phyloP scores from a whole-genome alignment of 2,113 vertebrate genomes.

The Scomber scombrus region DNA sequence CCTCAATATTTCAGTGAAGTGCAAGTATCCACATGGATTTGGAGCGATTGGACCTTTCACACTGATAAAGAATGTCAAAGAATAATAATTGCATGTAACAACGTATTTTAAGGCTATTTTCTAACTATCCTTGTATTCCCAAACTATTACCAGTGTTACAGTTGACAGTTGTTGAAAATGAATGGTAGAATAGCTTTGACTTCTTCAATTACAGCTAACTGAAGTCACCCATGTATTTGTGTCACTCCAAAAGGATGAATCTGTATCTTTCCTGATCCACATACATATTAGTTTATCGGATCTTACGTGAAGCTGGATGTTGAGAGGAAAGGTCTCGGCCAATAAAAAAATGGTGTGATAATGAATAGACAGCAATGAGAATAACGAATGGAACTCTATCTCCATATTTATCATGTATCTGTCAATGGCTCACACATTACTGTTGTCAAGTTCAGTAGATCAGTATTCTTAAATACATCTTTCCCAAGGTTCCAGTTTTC shows the following conservation, averaged over 20 bases:
- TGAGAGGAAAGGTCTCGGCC: slow-evolving; percentile 7
- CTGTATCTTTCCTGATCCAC: slow-evolving; percentile 43
- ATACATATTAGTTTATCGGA: slow-evolving; percentile 26
- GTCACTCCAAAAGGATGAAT: slow-evolving; percentile 87
- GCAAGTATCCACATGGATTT: slow-evolving; percentile 67
- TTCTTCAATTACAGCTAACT: slow-evolving; percentile 85
- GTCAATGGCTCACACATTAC: slow-evolving; percentile 12
- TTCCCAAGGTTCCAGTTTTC: neutral
- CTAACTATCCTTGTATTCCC: slow-evolving; percentile 90
- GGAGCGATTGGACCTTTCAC: slow-evolving; percentile 82
- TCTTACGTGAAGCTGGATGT: slow-evolving; percentile 9
- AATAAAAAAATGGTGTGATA: slow-evolving; percentile 11
- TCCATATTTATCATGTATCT: slow-evolving; percentile 26
- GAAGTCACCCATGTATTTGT: slow-evolving; percentile 78
- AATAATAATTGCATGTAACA: slow-evolving; percentile 88
- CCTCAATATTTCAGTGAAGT: slow-evolving; percentile 64
- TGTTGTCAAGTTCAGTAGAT: slow-evolving; percentile 22
- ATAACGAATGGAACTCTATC: slow-evolving; percentile 7
- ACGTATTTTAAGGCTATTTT: slow-evolving; percentile 87
- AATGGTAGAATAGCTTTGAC: slow-evolving; percentile 87
- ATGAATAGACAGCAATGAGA: slow-evolving; percentile 7
- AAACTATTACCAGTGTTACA: slow-evolving; percentile 91
- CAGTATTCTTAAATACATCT: neutral
- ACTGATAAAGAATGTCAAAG: slow-evolving; percentile 80
- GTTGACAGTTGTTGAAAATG: slow-evolving; percentile 90